Percentiles rank a stretch among this genome's conserved stretches.
Conservation (phyloP, 2,797 vertebrate species). For the Dendrocincla tyrannina region DNA sequence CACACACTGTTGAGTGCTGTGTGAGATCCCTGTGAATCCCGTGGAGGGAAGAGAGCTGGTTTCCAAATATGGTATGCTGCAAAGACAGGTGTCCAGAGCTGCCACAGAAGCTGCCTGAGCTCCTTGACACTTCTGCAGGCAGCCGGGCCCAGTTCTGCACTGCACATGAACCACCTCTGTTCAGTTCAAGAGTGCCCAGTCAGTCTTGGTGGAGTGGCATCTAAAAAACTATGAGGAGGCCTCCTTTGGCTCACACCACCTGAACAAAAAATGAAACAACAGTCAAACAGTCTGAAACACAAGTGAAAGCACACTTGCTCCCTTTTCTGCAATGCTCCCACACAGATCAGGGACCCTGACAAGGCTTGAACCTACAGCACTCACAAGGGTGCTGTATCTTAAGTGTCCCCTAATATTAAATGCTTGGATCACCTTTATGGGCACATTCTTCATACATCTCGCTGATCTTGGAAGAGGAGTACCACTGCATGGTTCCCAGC, state of each 20-base stretch:
- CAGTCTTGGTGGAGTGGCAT: neutral
- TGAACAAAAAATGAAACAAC: neutral
- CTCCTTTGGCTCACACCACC: neutral
- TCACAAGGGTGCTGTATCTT: neutral
- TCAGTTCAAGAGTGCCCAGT: neutral
- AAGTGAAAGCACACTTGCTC: accelerated
- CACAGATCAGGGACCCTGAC: neutral
- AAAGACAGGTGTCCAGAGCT: neutral
- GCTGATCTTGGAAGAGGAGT: neutral
- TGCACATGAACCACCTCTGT: neutral
- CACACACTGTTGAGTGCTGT: neutral
- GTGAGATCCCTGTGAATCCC: neutral
- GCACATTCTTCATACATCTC: neutral
- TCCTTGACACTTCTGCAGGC: neutral
- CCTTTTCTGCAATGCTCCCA: neutral
- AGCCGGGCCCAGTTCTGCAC: neutral
- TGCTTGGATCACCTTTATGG: neutral
- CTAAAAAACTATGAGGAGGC: neutral
- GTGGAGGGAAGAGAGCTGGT: neutral
- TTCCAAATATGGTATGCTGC: neutral
- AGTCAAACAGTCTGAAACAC: neutral
- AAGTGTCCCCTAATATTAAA: neutral
- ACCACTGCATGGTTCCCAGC: neutral
- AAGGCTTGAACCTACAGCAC: neutral
- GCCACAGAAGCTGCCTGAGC: neutral